Evolutionary conservation across 1,140 invertebrate species (phyloP), one percentile per base, ranked within the genome.

Genomic region (Schlechtendalia chinensis): DNA sequence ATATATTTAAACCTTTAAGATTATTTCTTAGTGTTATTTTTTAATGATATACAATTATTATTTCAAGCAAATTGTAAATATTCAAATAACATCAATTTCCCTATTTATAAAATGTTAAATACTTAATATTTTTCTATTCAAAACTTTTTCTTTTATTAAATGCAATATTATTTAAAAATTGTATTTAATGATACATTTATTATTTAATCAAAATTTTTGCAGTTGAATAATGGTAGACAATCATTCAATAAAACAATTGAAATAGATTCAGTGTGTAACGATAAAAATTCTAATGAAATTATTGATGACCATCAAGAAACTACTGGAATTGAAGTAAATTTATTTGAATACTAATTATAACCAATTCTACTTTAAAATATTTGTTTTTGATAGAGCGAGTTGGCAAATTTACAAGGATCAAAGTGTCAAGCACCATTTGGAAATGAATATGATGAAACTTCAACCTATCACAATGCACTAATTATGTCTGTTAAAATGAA

Each of bases 351-450:
- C 29, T 24, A n/a, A 54, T 29, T 5, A 32, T 5, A 63, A 16
- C 17, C 29, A 71, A 54, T 22, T n/a, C 10, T 17, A 27, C 19
- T 2, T 1, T 71, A 32, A 50, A 77, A 83, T 81, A 75, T 83
- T 47, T 24, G 80, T 82, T 58, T 83, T 88, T 88, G 14, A 77
- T 84, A 91, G 89, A 88, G 89, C 84, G 89, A 91, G 83, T 85
- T 92, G 65, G 87, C 89, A 81, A 86, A 89, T 79, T 86, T 95
- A 79, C 87, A 93, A 84, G 94, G 94, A 32, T 91, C 90, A 84
- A 95, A 94, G 86, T 96, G 94, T 87, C 89, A 90, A 83, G 93
- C 93, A 19, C 93, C 93, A 24, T 90, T 92, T 85, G 88, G 88
- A 79, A 90, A 91, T 84, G 58, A 45, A 24, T 88, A 90, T 81